Base-by-base conservation (phyloP, 92 coral and sea anemone genomes). In the Phenganax stokvisi region DNA sequence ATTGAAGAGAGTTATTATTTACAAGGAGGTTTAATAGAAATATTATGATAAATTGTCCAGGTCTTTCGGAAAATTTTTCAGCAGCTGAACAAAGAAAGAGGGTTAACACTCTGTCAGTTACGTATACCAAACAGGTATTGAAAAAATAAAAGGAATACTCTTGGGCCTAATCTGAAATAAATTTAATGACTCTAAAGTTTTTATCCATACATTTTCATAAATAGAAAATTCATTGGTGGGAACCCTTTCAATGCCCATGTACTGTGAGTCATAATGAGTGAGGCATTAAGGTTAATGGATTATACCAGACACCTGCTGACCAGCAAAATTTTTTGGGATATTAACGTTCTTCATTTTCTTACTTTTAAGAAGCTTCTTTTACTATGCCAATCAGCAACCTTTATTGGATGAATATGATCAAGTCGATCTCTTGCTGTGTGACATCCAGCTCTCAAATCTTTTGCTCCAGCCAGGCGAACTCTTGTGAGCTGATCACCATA, bases 401-500 rank as follows among this genome's bases (percentile, higher is more conserved):
- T 47, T 0, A 71, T 71, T 6, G 75, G 75, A 16, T 71, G 57
- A 17, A 71, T 53, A 71, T 71, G 75, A 16, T 71, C 75, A 71
- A 71, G 57, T 71, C 56, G 56, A 53, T 71, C 75, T 27, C 75
- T 71, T 31, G 57, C 75, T 53, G 75, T 71, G 37, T 71, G 75
- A 20, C 75, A 47, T 53, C 57, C 52, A 15, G 74, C 74, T 20
- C 74, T 27, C 74, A 69, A 30, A 51, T 69, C 20, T 0, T 69
- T 69, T 71, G 75, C 75, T 47, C 57, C 75, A 71, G 75, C 75
- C 37, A 88, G 54, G 73, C 91, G 63, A 1, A 88, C 91, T 57
- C 89, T 77, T 16, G 87, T 82, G 20, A 85, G 91, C 75, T 88
- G 91, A 65, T 88, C 91, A 37, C 89, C 91, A 88, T 59, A 88